phyloP scores from a whole-genome alignment of 1,140 invertebrate species.

The Drosophila nigromelanica region DNA sequence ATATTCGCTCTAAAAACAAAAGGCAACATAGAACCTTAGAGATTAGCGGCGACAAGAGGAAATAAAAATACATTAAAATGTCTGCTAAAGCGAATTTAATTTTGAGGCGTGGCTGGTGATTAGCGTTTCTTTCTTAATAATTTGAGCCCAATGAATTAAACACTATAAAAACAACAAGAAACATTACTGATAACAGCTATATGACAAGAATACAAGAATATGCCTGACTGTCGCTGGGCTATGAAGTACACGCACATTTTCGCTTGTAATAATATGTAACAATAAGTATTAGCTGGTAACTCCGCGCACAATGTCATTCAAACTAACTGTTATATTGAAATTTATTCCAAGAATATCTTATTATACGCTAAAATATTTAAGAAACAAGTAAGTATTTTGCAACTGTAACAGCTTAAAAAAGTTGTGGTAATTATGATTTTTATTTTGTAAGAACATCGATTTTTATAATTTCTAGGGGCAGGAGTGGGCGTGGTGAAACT shows the following conservation, averaged over 20 bases:
- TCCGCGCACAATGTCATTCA: background rate
- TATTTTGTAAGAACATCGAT: too few species aligned
- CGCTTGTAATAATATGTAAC: too few species aligned
- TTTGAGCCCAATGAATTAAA: conserved; percentile 3
- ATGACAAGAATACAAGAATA: background rate
- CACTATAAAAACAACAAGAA: background rate
- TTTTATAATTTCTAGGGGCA: too few species aligned
- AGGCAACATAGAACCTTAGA: conserved; percentile 1
- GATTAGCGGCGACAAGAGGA: background rate
- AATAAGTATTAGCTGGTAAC: background rate
- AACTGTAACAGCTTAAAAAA: too few species aligned
- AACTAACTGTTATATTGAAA: background rate
- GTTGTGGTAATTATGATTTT: too few species aligned
- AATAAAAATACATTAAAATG: conserved; percentile 36
- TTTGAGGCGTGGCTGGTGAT: conserved; percentile 26
- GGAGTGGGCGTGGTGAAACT: too few species aligned
- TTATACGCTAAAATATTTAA: background rate
- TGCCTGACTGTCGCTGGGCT: too few species aligned
- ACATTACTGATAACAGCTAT: background rate
- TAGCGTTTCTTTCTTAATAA: background rate
- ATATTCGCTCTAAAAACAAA: conserved; percentile 32
- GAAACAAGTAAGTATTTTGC: too few species aligned
- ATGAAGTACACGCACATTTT: too few species aligned
- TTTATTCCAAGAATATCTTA: background rate
- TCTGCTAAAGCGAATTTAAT: conserved; percentile 22